Conservation (phyloP, 2,113 vertebrate species). For the Martes martes region DNA sequence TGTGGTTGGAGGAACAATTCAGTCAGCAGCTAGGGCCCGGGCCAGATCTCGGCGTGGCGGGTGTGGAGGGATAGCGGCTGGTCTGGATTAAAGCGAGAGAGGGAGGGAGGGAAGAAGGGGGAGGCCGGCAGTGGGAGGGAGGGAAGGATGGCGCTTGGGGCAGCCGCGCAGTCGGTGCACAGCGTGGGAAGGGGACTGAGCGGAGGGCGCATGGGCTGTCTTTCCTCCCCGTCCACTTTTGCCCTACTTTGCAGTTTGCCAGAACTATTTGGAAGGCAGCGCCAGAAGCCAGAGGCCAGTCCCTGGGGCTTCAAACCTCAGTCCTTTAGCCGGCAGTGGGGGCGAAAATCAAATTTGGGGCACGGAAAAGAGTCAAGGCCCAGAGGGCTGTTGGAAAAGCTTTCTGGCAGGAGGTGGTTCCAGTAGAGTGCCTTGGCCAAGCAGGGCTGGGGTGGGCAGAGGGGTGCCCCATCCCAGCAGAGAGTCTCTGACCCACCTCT, state of each 20-base stretch:
- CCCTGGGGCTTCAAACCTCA: background rate
- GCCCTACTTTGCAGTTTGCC: conserved; percentile 34
- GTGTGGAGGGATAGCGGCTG: conserved; percentile 65
- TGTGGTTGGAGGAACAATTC: conserved; percentile 72
- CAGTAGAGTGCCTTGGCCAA: background rate
- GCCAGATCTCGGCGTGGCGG: conserved; percentile 72
- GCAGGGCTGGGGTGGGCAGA: background rate
- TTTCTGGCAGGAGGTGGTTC: background rate
- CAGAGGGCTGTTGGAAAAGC: background rate
- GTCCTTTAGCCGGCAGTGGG: background rate
- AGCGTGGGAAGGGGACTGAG: conserved; percentile 9
- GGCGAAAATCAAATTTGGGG: conserved; percentile 1
- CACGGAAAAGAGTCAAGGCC: conserved; percentile 23
- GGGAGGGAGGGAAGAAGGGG: background rate
- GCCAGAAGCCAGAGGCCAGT: conserved; percentile 5
- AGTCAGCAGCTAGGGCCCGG: conserved; percentile 69
- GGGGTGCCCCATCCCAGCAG: background rate
- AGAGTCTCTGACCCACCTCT: background rate
- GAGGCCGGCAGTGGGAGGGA: background rate
- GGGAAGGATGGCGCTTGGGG: background rate
- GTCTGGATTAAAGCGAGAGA: conserved; percentile 70
- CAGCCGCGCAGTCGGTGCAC: background rate
- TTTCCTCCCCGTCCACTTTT: background rate
- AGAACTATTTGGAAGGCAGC: conserved; percentile 6
- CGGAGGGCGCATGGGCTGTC: background rate